phyloP scores from a whole-genome alignment of 2,797 vertebrate genomes.

The Manis javanica region DNA sequence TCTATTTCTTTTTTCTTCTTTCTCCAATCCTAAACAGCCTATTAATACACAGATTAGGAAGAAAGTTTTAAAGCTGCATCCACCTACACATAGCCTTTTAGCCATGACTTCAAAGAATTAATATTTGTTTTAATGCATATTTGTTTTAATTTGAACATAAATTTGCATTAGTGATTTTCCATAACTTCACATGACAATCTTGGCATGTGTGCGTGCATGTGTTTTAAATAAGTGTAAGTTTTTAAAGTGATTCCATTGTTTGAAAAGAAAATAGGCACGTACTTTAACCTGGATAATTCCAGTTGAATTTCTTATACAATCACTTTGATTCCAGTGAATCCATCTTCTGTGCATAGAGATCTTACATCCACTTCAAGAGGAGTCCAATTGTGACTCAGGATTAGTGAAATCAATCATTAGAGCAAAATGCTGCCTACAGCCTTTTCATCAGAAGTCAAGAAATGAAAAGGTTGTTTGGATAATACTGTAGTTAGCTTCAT shows the following conservation, averaged over 20 bases:
- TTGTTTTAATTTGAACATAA: background rate
- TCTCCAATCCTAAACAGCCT: background rate
- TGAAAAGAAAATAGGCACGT: background rate
- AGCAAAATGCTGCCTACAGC: conserved; percentile 67
- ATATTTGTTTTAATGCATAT: background rate
- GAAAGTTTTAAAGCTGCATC: background rate
- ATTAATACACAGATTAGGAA: background rate
- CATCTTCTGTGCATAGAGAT: background rate
- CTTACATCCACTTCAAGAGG: conserved; percentile 43
- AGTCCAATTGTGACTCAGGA: conserved; percentile 52
- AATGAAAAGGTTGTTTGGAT: conserved; percentile 19
- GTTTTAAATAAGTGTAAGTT: conserved; percentile 2
- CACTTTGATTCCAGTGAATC: conserved; percentile 61
- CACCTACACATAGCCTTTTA: background rate
- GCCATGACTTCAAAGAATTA: background rate
- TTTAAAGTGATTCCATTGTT: background rate
- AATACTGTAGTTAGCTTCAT: conserved; percentile 54
- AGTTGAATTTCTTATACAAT: conserved; percentile 54
- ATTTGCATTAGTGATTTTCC: background rate
- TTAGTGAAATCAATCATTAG: conserved; percentile 74
- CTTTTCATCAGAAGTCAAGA: conserved; percentile 67
- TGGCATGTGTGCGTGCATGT: background rate
- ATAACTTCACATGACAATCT: background rate
- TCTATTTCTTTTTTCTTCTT: background rate
- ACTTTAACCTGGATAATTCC: conserved; percentile 37